These are phyloP conservation scores for Asbolus verrucosus DNA, from an alignment of 1,140 invertebrate genomes.

Conservation along the genomic window DNA sequence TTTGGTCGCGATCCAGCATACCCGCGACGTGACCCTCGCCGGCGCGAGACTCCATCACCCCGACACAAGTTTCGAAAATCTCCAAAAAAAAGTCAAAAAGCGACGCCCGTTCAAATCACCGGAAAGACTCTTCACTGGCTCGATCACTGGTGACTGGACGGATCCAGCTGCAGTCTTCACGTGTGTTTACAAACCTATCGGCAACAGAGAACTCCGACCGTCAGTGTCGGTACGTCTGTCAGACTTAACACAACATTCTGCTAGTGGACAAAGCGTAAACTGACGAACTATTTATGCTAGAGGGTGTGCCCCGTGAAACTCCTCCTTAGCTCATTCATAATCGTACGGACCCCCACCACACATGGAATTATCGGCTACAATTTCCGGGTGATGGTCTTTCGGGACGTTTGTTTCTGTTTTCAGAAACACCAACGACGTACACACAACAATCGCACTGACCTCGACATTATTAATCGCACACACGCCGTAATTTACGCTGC, in stretches of 20 bases:
- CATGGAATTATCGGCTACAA: constrained; percentile 18
- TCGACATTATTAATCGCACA: constrained; percentile 37
- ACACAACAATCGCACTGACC: constrained; percentile 18
- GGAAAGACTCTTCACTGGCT: constrained; percentile 30
- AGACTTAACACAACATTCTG: constrained; percentile 47
- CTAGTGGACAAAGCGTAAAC: constrained; percentile 48
- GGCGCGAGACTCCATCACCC: background rate
- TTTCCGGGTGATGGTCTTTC: constrained; percentile 33
- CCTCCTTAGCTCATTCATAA: constrained; percentile 42
- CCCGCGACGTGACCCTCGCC: constrained; percentile 52
- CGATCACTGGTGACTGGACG: constrained; percentile 43
- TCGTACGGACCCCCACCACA: constrained; percentile 22
- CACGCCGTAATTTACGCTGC: constrained; percentile 6
- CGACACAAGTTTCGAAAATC: background rate
- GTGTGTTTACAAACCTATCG: constrained; percentile 29
- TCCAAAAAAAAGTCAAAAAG: background rate
- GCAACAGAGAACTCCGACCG: constrained; percentile 19
- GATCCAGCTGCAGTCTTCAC: constrained; percentile 3
- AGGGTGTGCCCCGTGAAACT: constrained; percentile 46
- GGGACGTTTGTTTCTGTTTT: constrained; percentile 1
- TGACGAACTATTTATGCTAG: constrained; percentile 49
- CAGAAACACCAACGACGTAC: constrained; percentile 2
- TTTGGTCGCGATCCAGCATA: constrained; percentile 60
- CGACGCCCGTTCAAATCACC: constrained; percentile 18
- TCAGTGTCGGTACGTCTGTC: constrained; percentile 49